These are phyloP conservation scores for Rhagonycha lutea DNA, from an alignment of 2,888 invertebrate genomes.

Conservation along the genomic window DNA sequence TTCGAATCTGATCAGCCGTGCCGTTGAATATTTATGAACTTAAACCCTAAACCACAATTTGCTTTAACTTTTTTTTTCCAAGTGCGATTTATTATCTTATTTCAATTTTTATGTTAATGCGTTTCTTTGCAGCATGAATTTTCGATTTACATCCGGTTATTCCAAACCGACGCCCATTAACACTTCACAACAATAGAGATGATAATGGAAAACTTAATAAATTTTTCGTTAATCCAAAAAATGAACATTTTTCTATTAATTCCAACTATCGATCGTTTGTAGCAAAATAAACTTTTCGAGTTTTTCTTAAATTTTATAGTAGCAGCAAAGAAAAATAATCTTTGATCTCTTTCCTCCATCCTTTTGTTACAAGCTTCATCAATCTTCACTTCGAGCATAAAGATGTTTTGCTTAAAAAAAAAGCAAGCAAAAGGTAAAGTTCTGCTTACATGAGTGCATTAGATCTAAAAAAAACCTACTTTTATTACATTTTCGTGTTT, in stretches of 20 bases:
- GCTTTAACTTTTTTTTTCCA: slow-evolving; percentile 18
- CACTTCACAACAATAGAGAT: neutral
- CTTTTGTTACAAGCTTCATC: neutral
- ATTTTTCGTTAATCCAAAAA: neutral
- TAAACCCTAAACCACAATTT: slow-evolving; percentile 16
- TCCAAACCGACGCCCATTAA: neutral
- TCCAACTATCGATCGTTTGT: neutral
- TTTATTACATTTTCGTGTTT: neutral
- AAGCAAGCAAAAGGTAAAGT: neutral
- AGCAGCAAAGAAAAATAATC: neutral
- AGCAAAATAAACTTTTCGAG: neutral
- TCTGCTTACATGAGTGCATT: neutral
- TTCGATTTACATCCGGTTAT: neutral
- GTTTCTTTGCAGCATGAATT: neutral
- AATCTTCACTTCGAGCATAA: neutral
- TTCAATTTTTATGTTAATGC: neutral
- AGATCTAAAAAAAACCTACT: neutral
- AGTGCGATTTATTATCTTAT: neutral
- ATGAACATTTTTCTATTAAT: neutral
- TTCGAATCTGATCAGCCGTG: slow-evolving; percentile 37
- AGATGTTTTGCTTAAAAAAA: neutral
- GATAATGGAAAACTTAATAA: neutral
- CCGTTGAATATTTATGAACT: slow-evolving; percentile 36
- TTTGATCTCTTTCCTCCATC: neutral
- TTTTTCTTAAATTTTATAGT: neutral